Conservation (phyloP, 2,888 invertebrate genomes). For the Nomada fabriciana region DNA sequence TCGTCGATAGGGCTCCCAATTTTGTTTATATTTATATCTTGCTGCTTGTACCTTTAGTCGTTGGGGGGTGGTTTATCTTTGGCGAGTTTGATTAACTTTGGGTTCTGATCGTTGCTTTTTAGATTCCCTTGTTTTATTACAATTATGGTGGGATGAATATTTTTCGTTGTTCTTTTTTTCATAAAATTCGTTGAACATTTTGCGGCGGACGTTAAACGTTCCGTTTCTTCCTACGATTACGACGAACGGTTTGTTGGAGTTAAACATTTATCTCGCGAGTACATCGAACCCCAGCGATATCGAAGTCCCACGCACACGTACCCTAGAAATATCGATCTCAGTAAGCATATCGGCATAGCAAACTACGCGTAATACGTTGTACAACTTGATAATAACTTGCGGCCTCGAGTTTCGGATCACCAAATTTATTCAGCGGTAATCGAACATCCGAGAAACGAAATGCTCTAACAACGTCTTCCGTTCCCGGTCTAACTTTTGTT, state of each 20-base stretch:
- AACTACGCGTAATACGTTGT: conserved; percentile 48
- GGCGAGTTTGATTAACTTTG: too few relatives aligned
- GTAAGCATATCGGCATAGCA: conserved; percentile 45
- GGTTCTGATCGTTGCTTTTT: too few relatives aligned
- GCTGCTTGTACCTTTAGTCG: too few relatives aligned
- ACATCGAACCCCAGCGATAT: conserved; percentile 34
- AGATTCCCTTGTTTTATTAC: too few relatives aligned
- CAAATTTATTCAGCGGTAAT: conserved; percentile 53
- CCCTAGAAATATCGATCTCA: conserved; percentile 44
- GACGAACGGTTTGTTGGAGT: not conserved
- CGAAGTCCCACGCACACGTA: conserved; percentile 5
- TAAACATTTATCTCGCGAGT: conserved; percentile 26
- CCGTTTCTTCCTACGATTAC: not conserved
- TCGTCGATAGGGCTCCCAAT: too few relatives aligned
- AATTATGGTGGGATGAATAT: too few relatives aligned
- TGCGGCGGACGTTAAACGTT: too few relatives aligned
- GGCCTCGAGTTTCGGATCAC: conserved; percentile 42
- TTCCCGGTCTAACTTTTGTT: not conserved
- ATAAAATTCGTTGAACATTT: too few relatives aligned
- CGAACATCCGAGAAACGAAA: conserved; percentile 33
- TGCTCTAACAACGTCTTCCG: conserved; percentile 11
- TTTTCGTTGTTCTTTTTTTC: too few relatives aligned
- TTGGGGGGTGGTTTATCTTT: too few relatives aligned
- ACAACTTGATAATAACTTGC: conserved; percentile 60
- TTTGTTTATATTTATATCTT: too few relatives aligned